Percentiles rank a stretch among this genome's conserved stretches.
These are phyloP conservation scores for Pinctada fucata DNA, from an alignment of 2,888 invertebrate genomes.

Conservation along the genomic window DNA sequence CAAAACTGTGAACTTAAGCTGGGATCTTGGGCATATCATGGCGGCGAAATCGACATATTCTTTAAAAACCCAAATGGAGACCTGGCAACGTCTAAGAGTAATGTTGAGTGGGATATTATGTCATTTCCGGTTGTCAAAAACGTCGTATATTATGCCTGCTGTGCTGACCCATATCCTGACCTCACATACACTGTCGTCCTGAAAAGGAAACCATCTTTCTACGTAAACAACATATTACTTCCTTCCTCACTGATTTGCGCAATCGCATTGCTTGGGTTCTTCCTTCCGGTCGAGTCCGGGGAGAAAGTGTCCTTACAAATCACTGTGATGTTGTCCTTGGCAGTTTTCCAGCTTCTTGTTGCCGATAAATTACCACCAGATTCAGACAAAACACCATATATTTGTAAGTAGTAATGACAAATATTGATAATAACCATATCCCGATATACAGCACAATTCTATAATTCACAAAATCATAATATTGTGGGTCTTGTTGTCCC, in stretches of 20 bases:
- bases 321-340: slow-evolving; percentile 70
- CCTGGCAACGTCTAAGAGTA: slow-evolving; percentile 14
- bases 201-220: slow-evolving; percentile 25
- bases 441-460: too few species aligned
- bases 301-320: slow-evolving; percentile 64
- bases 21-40: slow-evolving; percentile 84
- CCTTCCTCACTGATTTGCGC: slow-evolving; percentile 24
- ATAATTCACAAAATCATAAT: too few species aligned
- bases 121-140: slow-evolving; percentile 11
- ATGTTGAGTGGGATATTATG: slow-evolving; percentile 28
- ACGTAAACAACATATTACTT: slow-evolving; percentile 26
- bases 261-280: slow-evolving; percentile 25
- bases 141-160: slow-evolving; percentile 27
- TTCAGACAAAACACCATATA: slow-evolving; percentile 68
- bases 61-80: slow-evolving; percentile 13
- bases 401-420: slow-evolving; percentile 52
- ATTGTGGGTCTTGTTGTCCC: too few species aligned
- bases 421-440: too few species aligned
- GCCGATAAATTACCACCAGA: slow-evolving; percentile 70
- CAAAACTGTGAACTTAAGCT: slow-evolving; percentile 87
- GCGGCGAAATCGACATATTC: slow-evolving; percentile 21
- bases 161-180: slow-evolving; percentile 32
- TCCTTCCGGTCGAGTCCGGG: slow-evolving; percentile 26
- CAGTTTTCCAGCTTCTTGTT: slow-evolving; percentile 71
- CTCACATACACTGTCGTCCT: slow-evolving; percentile 20